Evolutionary conservation across 2,797 vertebrate genomes (phyloP).

Genomic region (Ambastaia sidthimunki): DNA sequence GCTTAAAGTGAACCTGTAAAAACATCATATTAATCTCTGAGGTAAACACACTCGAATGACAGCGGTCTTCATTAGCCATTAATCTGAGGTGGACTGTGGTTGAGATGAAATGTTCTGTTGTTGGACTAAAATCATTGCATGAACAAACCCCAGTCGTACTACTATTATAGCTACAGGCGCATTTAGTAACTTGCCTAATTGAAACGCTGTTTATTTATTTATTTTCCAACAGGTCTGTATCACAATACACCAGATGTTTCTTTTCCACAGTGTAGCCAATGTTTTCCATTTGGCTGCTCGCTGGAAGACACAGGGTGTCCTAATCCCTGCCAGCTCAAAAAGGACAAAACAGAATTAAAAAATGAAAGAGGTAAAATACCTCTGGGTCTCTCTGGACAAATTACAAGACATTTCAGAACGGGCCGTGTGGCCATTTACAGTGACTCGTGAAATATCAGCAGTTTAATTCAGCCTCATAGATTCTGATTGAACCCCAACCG

Average conservation of each 20-base stretch:
- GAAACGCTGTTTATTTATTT: conserved; percentile 44
- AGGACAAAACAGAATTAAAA: background rate
- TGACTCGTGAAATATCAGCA: conserved; percentile 56
- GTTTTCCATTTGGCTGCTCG: conserved; percentile 56
- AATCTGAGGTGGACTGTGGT: conserved; percentile 28
- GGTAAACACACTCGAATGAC: conserved; percentile 41
- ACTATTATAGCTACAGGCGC: conserved; percentile 34
- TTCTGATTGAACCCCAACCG: conserved; percentile 41
- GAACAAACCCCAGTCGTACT: conserved; percentile 11
- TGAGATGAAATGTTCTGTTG: conserved; percentile 14
- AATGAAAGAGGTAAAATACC: background rate
- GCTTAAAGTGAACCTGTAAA: conserved; percentile 54
- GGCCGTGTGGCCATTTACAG: conserved; percentile 50
- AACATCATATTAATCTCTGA: conserved; percentile 45
- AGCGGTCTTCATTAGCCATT: conserved; percentile 38
- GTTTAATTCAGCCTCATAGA: conserved; percentile 49
- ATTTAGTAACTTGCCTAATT: conserved; percentile 54
- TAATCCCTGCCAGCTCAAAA: conserved; percentile 57
- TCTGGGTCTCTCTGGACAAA: conserved; percentile 46
- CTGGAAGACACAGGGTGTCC: conserved; percentile 56
- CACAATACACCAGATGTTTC: conserved; percentile 55
- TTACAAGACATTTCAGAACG: conserved; percentile 57
- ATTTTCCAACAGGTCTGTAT: conserved; percentile 53
- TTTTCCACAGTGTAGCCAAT: conserved; percentile 56
- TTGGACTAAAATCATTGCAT: conserved; percentile 3